Evolutionary conservation across 2,797 vertebrate genomes (phyloP).

Genomic region (Gymnoscopelus braueri): DNA sequence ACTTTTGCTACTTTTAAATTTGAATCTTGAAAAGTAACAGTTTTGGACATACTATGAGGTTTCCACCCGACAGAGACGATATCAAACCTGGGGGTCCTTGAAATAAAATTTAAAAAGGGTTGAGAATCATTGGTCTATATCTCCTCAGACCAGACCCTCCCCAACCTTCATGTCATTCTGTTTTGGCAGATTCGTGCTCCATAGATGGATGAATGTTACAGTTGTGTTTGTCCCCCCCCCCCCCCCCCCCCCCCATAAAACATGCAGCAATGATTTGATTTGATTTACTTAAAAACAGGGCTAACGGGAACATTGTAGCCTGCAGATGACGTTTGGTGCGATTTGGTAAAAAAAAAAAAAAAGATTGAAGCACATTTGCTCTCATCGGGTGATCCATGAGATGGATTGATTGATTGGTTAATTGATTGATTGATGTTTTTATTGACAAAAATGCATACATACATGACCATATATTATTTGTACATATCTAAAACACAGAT

Average conservation of each 20-base stretch:
- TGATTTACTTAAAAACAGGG: background rate
- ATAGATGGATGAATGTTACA: constrained; percentile 54
- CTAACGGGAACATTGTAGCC: constrained; percentile 28
- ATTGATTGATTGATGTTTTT: no score
- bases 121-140: no score
- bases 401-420: background rate
- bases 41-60: no score
- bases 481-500: no score
- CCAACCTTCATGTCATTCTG: constrained; percentile 14
- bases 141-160: background rate
- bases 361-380: constrained; percentile 49
- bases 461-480: no score
- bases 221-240: constrained; percentile 14
- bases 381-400: constrained; percentile 17
- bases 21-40: no score
- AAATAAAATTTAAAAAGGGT: no score
- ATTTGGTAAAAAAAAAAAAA: background rate
- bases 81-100: no score
- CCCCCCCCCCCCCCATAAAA: background rate
- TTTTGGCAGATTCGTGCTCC: background rate
- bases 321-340: constrained; percentile 3
- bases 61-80: no score
- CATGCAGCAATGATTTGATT: constrained; percentile 9
- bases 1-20: no score
- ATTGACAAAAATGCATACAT: no score